These are phyloP conservation scores for Anolis apletophallus DNA, from an alignment of 2,797 vertebrate species.

Conservation along the genomic window DNA sequence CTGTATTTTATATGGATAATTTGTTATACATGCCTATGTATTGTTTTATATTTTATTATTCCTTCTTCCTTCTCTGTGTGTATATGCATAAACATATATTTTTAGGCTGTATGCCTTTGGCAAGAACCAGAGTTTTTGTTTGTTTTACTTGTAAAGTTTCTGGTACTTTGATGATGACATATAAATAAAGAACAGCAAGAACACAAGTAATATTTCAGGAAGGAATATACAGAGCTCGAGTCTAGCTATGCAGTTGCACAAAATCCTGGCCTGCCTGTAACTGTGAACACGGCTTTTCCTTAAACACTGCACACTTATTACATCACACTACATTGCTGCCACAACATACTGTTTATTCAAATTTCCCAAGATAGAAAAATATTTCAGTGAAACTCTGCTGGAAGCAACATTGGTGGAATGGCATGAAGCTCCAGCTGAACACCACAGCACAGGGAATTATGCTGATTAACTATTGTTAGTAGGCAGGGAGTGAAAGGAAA, in stretches of 20 bases:
- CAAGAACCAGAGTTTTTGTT: no score
- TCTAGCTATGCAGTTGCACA: constrained; percentile 1
- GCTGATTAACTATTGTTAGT: background rate
- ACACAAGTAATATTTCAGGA: background rate
- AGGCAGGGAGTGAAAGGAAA: background rate
- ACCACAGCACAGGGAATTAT: background rate
- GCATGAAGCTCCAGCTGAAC: background rate
- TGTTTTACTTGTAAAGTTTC: no score
- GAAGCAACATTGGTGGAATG: background rate
- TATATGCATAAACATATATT: no score
- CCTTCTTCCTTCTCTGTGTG: no score
- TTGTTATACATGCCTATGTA: no score
- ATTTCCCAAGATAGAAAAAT: background rate
- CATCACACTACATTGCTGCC: background rate
- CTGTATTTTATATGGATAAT: no score
- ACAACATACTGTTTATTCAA: constrained; percentile 6
- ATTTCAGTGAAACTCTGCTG: rapidly evolving
- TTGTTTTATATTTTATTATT: no score
- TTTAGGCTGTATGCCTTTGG: no score
- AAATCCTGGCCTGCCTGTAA: background rate
- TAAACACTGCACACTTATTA: background rate
- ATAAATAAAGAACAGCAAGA: no score
- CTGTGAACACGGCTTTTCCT: background rate
- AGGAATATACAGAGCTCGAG: background rate
- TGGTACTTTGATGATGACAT: no score